Evolutionary conservation across 1,140 invertebrate genomes (phyloP).

Genomic region (Hycleus cichorii): DNA sequence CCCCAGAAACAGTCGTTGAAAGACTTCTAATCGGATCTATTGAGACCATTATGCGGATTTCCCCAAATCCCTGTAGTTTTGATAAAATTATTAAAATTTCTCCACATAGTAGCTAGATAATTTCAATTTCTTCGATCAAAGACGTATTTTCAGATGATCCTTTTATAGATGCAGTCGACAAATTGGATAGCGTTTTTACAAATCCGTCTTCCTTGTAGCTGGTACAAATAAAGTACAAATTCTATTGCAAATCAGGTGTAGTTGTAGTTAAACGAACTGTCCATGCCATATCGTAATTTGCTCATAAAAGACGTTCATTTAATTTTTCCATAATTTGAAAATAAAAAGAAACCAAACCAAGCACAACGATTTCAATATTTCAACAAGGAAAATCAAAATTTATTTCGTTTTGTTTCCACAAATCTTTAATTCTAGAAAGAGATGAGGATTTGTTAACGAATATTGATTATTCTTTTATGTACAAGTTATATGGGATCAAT

Average conservation of each 20-base stretch:
- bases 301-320: not conserved
- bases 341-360: no score
- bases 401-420: no score
- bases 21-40: conserved; percentile 12
- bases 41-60: not conserved
- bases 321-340: not conserved
- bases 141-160: no score
- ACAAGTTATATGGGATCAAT: conserved; percentile 16
- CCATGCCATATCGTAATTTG: not conserved
- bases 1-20: conserved; percentile 5
- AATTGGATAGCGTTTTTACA: conserved; percentile 10
- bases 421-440: no score
- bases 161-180: no score
- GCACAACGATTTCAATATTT: no score
- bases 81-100: no score
- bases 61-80: no score
- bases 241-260: not conserved
- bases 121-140: no score
- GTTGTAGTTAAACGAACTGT: not conserved
- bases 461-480: conserved; percentile 1
- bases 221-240: conserved; percentile 9
- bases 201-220: conserved; percentile 10
- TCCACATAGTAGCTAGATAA: no score
- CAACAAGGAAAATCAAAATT: no score
- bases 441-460: no score